phyloP scores from a whole-genome alignment of 2,113 vertebrate species.

The Mormyrus lacerda region DNA sequence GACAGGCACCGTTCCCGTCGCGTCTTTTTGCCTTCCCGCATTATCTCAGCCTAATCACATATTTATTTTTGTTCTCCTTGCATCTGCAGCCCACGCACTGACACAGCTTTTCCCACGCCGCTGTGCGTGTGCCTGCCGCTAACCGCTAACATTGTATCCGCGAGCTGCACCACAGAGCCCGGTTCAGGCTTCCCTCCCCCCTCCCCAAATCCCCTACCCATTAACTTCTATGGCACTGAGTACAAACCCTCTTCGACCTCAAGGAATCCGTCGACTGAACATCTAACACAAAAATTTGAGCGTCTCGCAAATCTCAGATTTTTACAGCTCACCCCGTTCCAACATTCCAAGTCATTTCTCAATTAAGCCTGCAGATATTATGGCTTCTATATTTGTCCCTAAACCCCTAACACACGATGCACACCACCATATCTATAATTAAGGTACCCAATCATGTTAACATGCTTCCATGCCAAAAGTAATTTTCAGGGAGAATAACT shows the following conservation, averaged over 20 bases:
- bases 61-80: background rate
- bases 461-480: background rate
- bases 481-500: background rate
- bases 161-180: background rate
- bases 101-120: background rate
- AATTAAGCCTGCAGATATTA: background rate
- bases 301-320: background rate
- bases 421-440: background rate
- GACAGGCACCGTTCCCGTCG: background rate
- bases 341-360: background rate
- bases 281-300: background rate
- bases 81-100: background rate
- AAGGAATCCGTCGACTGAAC: background rate
- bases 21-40: background rate
- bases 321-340: background rate
- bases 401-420: background rate
- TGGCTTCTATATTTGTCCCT: background rate
- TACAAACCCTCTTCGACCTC: background rate
- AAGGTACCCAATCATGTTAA: slow-evolving; percentile 5
- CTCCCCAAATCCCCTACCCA: background rate
- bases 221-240: background rate
- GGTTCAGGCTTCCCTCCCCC: background rate
- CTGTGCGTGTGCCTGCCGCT: background rate
- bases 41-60: background rate
- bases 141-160: background rate